These are phyloP conservation scores for Wasmannia auropunctata DNA, from an alignment of 1,140 invertebrate species.

Conservation along the genomic window DNA sequence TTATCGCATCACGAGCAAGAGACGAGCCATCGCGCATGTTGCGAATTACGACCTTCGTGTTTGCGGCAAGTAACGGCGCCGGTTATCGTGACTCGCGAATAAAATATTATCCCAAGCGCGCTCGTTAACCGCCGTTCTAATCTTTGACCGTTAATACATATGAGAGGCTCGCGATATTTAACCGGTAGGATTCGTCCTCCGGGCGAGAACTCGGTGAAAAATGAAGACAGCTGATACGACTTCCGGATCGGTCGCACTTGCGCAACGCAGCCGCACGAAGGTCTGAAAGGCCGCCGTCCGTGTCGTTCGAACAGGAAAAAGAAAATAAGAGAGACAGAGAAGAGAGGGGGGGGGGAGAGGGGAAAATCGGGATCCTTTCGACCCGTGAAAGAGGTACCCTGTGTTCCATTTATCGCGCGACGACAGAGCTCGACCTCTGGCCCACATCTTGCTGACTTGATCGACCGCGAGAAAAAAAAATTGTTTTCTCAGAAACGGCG, in stretches of 20 bases:
- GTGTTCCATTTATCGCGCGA: constrained; percentile 13
- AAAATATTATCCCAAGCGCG: constrained; percentile 30
- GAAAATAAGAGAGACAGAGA: not conserved
- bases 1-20: constrained; percentile 25
- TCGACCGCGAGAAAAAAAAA: constrained; percentile 41
- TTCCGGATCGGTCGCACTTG: not conserved
- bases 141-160: constrained; percentile 8
- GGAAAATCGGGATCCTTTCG: not conserved
- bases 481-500: constrained; percentile 63
- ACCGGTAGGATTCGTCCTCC: constrained; percentile 1
- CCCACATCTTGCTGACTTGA: constrained; percentile 63
- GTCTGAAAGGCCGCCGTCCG: not conserved
- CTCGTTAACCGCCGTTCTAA: constrained; percentile 35
- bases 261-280: not conserved
- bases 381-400: not conserved
- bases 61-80: constrained; percentile 25
- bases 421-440: constrained; percentile 48
- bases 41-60: constrained; percentile 42
- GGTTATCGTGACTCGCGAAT: constrained; percentile 37
- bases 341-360: too few relatives aligned
- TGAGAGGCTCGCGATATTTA: not conserved
- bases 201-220: not conserved
- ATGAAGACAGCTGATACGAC: not conserved
- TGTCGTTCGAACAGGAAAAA: not conserved
- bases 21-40: constrained; percentile 35